phyloP scores from a whole-genome alignment of 2,888 invertebrate species.

The Resseliella maxima region DNA sequence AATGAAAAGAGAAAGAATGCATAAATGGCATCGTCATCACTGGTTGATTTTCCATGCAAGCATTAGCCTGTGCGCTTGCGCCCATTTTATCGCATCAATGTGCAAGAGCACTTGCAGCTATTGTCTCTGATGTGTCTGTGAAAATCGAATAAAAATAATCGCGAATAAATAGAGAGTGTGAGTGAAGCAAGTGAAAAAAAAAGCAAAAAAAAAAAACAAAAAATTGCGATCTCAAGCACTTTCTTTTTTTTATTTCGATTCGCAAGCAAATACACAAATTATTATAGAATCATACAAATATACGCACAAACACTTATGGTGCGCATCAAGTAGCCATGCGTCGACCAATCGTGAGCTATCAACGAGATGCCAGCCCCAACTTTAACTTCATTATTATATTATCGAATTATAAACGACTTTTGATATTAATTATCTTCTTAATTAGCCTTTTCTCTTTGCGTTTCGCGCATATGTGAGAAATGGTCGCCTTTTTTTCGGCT shows the following conservation, averaged over 20 bases:
- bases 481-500: neutral
- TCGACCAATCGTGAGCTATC: neutral
- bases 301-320: no score
- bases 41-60: neutral
- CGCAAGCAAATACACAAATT: neutral
- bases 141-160: constrained; percentile 23
- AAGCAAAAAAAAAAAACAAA: neutral
- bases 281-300: neutral
- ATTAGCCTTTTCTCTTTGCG: constrained; percentile 28
- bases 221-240: neutral
- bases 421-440: constrained; percentile 45
- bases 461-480: constrained; percentile 13
- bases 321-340: constrained; percentile 42
- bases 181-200: neutral
- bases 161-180: neutral
- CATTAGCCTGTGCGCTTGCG: no score
- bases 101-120: neutral
- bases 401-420: constrained; percentile 54
- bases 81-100: neutral
- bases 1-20: neutral
- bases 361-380: neutral
- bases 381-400: constrained; percentile 45
- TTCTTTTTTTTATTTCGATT: constrained; percentile 24
- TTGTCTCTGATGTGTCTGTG: constrained; percentile 18
- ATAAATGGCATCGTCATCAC: neutral